Evolutionary conservation across 2,888 invertebrate species (phyloP).

Genomic region (Odontocerum albicorne): DNA sequence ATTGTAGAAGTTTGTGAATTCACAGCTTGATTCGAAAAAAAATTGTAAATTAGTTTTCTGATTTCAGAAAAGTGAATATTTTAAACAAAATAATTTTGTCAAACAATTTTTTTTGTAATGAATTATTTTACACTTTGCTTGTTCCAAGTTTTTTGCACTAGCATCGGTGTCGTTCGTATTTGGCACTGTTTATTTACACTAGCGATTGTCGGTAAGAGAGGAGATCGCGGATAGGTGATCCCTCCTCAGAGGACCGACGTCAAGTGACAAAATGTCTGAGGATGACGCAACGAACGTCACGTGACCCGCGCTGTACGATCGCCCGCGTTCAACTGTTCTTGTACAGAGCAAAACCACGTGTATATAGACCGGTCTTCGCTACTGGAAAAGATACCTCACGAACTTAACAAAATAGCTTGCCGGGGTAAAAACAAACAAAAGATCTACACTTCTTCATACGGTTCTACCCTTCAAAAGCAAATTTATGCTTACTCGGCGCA

Average conservation of each 20-base stretch:
- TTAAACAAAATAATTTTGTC: too few relatives aligned
- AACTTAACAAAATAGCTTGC: background rate
- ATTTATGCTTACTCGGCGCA: background rate
- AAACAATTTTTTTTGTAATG: too few relatives aligned
- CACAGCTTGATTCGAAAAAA: too few relatives aligned
- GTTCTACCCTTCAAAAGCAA: background rate
- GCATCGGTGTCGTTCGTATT: background rate
- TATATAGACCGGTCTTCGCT: constrained; percentile 22
- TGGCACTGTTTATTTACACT: constrained; percentile 21
- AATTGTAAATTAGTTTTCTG: too few relatives aligned
- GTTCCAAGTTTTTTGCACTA: too few relatives aligned
- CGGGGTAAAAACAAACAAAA: background rate
- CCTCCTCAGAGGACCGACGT: constrained; percentile 20
- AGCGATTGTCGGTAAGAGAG: constrained; percentile 1
- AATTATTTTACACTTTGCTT: too few relatives aligned
- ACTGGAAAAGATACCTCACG: background rate
- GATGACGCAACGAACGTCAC: constrained; percentile 27
- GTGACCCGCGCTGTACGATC: constrained; percentile 28
- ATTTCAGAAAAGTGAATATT: too few relatives aligned
- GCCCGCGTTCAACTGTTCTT: constrained; percentile 32
- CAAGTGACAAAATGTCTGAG: constrained; percentile 19
- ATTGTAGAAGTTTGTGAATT: too few relatives aligned
- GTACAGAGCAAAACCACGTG: constrained; percentile 30
- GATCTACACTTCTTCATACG: background rate
- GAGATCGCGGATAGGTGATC: constrained; percentile 15